A percentile compares a stretch with the other conserved stretches of the same genome.
These are phyloP conservation scores for Dissostichus mawsoni DNA, from an alignment of 2,113 vertebrate species.

Conservation along the genomic window DNA sequence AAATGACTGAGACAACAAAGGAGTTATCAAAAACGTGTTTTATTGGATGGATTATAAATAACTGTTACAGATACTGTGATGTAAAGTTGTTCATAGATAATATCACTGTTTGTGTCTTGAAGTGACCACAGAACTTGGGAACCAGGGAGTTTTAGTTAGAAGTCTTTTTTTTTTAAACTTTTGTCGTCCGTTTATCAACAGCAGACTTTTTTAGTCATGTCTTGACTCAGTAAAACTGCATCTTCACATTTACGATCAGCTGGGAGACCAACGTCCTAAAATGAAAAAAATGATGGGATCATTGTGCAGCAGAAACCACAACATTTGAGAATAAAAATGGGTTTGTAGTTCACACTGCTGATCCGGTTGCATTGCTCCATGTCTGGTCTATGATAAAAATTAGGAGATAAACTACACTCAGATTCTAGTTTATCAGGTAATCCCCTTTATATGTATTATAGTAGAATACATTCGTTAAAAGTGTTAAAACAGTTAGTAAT, in stretches of 20 bases:
- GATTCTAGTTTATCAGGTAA: background rate
- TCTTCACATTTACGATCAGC: conserved; percentile 79
- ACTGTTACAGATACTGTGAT: conserved; percentile 12
- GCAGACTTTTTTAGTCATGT: conserved; percentile 73
- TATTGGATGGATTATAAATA: conserved; percentile 25
- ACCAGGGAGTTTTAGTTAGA: background rate
- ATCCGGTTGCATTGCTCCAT: background rate
- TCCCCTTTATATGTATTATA: background rate
- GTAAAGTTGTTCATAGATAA: conserved; percentile 22
- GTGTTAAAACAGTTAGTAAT: background rate
- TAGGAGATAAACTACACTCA: background rate
- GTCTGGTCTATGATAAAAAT: background rate
- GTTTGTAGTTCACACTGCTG: background rate
- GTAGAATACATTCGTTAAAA: background rate
- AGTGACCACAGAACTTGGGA: background rate
- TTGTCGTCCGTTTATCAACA: conserved; percentile 63
- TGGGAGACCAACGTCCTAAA: conserved; percentile 83
- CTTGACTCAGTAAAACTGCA: conserved; percentile 78
- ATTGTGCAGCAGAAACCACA: conserved; percentile 1
- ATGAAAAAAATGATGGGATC: conserved; percentile 8
- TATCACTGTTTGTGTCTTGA: background rate
- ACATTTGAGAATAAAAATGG: background rate
- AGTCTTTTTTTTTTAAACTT: background rate
- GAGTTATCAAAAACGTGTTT: conserved; percentile 33
- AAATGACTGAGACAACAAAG: conserved; percentile 3